These are phyloP conservation scores for Rousettus leschenaultii DNA, from an alignment of 2,113 vertebrate genomes.

Conservation along the genomic window DNA sequence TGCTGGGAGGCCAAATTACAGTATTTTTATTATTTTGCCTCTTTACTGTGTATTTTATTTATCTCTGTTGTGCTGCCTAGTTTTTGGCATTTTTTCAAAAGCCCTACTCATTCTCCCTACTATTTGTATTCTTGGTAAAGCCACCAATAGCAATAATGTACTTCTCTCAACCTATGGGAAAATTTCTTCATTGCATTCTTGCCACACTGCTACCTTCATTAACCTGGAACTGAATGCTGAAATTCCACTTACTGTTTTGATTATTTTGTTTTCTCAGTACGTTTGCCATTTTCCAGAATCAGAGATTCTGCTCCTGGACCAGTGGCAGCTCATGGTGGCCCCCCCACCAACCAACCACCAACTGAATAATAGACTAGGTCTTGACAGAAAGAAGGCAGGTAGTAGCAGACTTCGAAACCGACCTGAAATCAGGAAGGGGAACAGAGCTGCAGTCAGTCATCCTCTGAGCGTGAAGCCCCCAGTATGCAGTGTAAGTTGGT, in stretches of 20 bases:
- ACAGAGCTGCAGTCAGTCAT: too few species aligned
- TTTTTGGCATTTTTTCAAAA: constrained; percentile 77
- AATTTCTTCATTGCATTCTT: neutral
- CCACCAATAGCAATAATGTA: neutral
- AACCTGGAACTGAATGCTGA: neutral
- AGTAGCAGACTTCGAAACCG: neutral
- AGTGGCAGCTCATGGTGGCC: neutral
- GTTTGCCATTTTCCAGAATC: neutral
- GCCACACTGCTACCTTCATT: neutral
- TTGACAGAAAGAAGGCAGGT: neutral
- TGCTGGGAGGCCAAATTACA: constrained; percentile 82
- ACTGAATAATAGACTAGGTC: neutral
- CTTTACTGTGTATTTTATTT: constrained; percentile 82
- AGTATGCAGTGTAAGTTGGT: neutral
- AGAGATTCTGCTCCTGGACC: neutral
- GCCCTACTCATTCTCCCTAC: constrained; percentile 67
- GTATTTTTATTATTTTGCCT: constrained; percentile 84
- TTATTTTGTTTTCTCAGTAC: neutral
- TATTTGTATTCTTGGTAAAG: constrained; percentile 74
- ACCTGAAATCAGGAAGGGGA: neutral
- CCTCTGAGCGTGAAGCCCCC: neutral
- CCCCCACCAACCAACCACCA: neutral
- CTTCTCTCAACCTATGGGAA: neutral
- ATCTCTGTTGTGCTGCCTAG: constrained; percentile 76
- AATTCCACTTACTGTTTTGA: neutral